Conservation (phyloP, 2,888 invertebrate species). For the Cheilosia grossa region DNA sequence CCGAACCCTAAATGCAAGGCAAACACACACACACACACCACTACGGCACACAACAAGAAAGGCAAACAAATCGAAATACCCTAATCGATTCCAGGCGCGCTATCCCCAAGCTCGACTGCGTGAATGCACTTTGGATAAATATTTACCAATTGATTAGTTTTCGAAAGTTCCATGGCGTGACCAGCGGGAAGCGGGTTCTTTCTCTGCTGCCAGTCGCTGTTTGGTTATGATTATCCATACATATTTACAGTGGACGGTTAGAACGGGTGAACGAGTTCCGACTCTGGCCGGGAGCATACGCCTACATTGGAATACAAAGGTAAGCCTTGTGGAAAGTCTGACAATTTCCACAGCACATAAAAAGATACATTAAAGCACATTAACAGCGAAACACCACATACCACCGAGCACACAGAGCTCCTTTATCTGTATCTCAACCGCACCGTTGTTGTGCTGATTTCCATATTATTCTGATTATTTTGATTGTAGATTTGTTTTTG, state of each 20-base stretch:
- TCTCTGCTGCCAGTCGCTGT: constrained; percentile 23
- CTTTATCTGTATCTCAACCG: constrained; percentile 4
- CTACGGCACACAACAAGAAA: constrained; percentile 8
- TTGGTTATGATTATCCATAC: constrained; percentile 68
- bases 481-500: constrained; percentile 73
- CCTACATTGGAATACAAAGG: constrained; percentile 50
- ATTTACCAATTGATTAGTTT: constrained; percentile 75
- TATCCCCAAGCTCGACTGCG: constrained; percentile 55
- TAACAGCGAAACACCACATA: constrained; percentile 55
- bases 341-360: constrained; percentile 55
- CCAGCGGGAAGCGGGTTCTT: constrained; percentile 25
- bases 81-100: constrained; percentile 65
- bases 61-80: constrained; percentile 70
- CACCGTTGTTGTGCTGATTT: constrained; percentile 40
- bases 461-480: constrained; percentile 72
- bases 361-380: constrained; percentile 70
- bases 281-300: constrained; percentile 30
- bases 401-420: background rate
- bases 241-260: constrained; percentile 52
- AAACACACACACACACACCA: constrained; percentile 5
- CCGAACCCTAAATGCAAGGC: background rate
- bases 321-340: constrained; percentile 58
- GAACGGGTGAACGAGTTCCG: constrained; percentile 36
- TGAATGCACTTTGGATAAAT: constrained; percentile 74
- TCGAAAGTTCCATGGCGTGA: constrained; percentile 53